These are phyloP conservation scores for Danaus melanippus DNA, from an alignment of 1,140 invertebrate species.

Conservation along the genomic window DNA sequence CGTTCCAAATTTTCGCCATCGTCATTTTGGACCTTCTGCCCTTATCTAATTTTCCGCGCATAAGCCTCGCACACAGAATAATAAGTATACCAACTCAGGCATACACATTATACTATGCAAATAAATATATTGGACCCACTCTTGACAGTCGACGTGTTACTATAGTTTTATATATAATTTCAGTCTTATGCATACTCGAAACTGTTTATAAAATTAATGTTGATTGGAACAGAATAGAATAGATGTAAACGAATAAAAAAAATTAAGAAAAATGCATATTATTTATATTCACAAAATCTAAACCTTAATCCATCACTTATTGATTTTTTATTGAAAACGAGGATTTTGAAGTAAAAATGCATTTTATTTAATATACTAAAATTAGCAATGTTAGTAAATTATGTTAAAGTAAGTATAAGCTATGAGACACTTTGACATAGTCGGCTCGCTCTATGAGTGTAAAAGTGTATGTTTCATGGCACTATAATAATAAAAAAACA, in stretches of 20 bases:
- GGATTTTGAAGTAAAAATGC: too few relatives aligned
- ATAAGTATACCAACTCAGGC: slow-evolving; percentile 35
- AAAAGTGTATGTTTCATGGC: too few relatives aligned
- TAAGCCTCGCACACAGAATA: slow-evolving; percentile 32
- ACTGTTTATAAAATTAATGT: slow-evolving; percentile 33
- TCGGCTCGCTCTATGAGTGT: too few relatives aligned
- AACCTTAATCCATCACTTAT: too few relatives aligned
- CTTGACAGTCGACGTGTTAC: slow-evolving; percentile 29
- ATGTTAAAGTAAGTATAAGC: too few relatives aligned
- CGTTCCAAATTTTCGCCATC: slow-evolving; percentile 15
- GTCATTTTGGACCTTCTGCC: slow-evolving; percentile 28
- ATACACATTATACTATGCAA: slow-evolving; percentile 32
- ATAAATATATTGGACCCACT: slow-evolving; percentile 27
- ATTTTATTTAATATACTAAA: too few relatives aligned
- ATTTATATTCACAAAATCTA: too few relatives aligned
- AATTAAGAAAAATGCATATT: background rate
- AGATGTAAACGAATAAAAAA: slow-evolving; percentile 1
- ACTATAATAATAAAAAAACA: too few relatives aligned
- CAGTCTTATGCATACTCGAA: slow-evolving; percentile 30
- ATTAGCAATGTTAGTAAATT: too few relatives aligned
- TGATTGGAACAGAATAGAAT: slow-evolving; percentile 39
- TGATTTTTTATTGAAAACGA: too few relatives aligned
- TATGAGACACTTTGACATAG: too few relatives aligned
- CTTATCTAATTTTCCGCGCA: slow-evolving; percentile 25
- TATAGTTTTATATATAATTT: slow-evolving; percentile 25